A percentile compares a stretch with the other conserved stretches of the same genome.
phyloP scores from a whole-genome alignment of 2,797 vertebrate genomes.

The Malurus leucopterus region DNA sequence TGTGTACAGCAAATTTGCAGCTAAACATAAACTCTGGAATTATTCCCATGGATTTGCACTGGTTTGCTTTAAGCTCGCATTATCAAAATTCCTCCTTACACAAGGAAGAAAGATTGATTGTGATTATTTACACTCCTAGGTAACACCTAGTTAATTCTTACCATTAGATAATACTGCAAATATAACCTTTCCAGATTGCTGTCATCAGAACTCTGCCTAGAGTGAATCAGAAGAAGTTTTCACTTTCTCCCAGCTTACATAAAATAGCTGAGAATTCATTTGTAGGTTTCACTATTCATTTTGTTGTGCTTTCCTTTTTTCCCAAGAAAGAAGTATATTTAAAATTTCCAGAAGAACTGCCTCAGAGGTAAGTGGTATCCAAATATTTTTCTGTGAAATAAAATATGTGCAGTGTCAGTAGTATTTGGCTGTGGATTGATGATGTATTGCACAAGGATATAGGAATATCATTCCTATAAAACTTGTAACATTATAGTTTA shows the following conservation, averaged over 20 bases:
- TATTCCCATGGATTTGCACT: not conserved
- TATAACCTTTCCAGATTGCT: slow-evolving; percentile 13
- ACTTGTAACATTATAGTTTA: slow-evolving; percentile 58
- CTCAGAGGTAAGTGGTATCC: slow-evolving; percentile 55
- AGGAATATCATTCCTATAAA: slow-evolving; percentile 58
- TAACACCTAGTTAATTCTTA: not conserved
- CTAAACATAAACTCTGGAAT: slow-evolving; percentile 6
- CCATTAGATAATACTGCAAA: not conserved
- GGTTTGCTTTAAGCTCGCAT: not conserved
- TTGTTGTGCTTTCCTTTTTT: slow-evolving; percentile 53
- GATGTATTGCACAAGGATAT: slow-evolving; percentile 49
- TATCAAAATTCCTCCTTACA: not conserved
- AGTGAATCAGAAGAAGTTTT: slow-evolving; percentile 6
- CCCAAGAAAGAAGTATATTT: slow-evolving; percentile 53
- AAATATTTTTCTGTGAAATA: slow-evolving; percentile 68
- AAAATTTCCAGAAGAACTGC: slow-evolving; percentile 60
- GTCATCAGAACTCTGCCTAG: not conserved
- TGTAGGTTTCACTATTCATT: slow-evolving; percentile 51
- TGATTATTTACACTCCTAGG: not conserved
- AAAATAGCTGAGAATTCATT: slow-evolving; percentile 44
- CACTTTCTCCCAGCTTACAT: not conserved
- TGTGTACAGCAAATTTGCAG: not conserved
- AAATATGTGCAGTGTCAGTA: slow-evolving; percentile 57
- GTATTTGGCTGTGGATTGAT: slow-evolving; percentile 61
- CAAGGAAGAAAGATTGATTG: not conserved